These are phyloP conservation scores for Orgyia antiqua DNA, from an alignment of 2,888 invertebrate species.

Conservation along the genomic window DNA sequence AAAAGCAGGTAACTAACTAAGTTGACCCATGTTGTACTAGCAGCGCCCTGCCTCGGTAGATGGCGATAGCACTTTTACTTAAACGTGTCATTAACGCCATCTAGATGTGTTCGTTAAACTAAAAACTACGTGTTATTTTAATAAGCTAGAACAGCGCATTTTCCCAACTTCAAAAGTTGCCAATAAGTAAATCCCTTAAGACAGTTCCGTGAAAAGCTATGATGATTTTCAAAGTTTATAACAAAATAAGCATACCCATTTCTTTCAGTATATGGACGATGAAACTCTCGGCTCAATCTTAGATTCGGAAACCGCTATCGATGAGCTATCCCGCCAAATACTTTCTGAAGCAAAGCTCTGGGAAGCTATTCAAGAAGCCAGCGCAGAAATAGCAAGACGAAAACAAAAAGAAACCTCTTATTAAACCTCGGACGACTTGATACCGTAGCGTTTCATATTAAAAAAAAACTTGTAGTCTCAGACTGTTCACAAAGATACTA, in stretches of 20 bases:
- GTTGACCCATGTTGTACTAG: too few relatives aligned
- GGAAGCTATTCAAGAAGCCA: constrained; percentile 89
- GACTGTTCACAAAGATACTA: too few relatives aligned
- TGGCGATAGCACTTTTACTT: too few relatives aligned
- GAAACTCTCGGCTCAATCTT: constrained; percentile 82
- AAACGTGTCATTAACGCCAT: too few relatives aligned
- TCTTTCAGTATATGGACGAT: constrained; percentile 62
- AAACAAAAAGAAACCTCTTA: constrained; percentile 70
- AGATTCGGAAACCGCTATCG: constrained; percentile 84
- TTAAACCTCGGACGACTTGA: constrained; percentile 20
- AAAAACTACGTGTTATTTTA: too few relatives aligned
- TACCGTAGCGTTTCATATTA: constrained; percentile 27
- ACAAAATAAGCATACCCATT: not conserved
- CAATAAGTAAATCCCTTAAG: not conserved
- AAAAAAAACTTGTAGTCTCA: too few relatives aligned
- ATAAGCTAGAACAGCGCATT: too few relatives aligned
- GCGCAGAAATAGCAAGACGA: constrained; percentile 81
- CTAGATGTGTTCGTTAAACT: too few relatives aligned
- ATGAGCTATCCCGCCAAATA: constrained; percentile 87
- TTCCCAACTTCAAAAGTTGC: too few relatives aligned
- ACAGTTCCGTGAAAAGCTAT: too few relatives aligned
- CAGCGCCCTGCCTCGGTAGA: too few relatives aligned
- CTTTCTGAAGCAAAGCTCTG: constrained; percentile 87
- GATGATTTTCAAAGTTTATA: too few relatives aligned
- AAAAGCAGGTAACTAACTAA: constrained; percentile 50